These are phyloP conservation scores for Tipula helvola DNA, from an alignment of 2,888 invertebrate species.

Conservation along the genomic window DNA sequence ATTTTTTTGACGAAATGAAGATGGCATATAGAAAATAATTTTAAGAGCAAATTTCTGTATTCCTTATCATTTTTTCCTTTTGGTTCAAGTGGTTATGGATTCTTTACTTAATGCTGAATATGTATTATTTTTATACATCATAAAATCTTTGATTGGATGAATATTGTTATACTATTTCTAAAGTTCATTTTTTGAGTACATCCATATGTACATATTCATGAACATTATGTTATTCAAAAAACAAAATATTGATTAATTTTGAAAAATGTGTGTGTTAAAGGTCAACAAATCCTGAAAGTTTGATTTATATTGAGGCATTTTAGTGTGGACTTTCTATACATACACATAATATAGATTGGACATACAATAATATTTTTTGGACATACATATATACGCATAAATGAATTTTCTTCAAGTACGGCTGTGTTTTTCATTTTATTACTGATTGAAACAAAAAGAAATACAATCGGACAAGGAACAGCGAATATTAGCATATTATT, in stretches of 20 bases:
- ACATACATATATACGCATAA: too few species aligned
- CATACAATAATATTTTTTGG: too few species aligned
- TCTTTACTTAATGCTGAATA: conserved; percentile 4
- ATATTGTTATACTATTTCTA: neutral
- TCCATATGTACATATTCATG: neutral
- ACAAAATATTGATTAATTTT: neutral
- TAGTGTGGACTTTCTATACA: neutral
- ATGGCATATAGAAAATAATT: neutral
- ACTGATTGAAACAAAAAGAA: neutral
- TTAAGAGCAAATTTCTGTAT: neutral
- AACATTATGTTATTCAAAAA: neutral
- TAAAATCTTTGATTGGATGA: neutral
- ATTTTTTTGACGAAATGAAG: neutral
- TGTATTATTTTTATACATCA: conserved; percentile 4
- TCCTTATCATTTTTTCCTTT: neutral
- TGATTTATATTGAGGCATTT: neutral
- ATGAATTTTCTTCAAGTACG: too few species aligned
- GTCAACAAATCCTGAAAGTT: neutral
- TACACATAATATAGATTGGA: too few species aligned
- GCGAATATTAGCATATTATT: too few species aligned
- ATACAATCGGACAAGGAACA: too few species aligned
- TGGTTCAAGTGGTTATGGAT: neutral
- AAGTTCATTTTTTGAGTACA: neutral
- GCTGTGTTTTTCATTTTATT: neutral
- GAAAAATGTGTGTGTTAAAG: neutral